Base-by-base conservation (phyloP, 2,113 vertebrate genomes). In the Calonectris borealis region DNA sequence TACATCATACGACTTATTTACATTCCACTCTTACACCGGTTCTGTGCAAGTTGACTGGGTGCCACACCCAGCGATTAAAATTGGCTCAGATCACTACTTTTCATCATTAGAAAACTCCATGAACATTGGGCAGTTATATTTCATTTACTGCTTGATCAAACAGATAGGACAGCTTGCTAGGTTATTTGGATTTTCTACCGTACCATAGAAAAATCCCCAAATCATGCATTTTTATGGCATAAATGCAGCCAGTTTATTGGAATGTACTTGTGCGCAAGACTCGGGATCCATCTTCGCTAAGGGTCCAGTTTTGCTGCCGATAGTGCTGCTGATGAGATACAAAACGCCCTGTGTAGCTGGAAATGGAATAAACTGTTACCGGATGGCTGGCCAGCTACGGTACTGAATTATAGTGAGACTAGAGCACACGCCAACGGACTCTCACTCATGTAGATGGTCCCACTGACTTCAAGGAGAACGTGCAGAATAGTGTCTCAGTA, bases 61-160 rank as follows among this genome's bases (percentile, higher is more conserved):
- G 61, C 82, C 78, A 86, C 60, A 60, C 69, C 68, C 64, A 80
- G 75, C 0, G 4, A 89, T 66, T 93, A 92, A 77, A 94, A 83
- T 17, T 20, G 62, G 69, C 42, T 93, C 89, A 88, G 66, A 83
- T 76, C 51, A 55, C 84, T 81, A 69, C 51, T 77, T 65, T 48
- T 60, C 75, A 88, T 81, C 84, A 78, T 95, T 60, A 94, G 82
- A 85, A 93, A 94, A 73, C 26, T 66, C 78, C 51, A 55, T 1
- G 4, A 83, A 73, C 51, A 76, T 4, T 62, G 78, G 66, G 61
- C 78, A 90, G 38, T 22, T 85, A 29, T 78, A 96, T 91, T 95
- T 90, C 75, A 94, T 91, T 90, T 91, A 65, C 42, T 77, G 54
- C 91, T 89, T 90, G 70, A 93, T 64, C 70, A 93, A 90, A 81